Evolutionary conservation across 2,888 invertebrate genomes (phyloP).

Genomic region (Calephelis perditalis): DNA sequence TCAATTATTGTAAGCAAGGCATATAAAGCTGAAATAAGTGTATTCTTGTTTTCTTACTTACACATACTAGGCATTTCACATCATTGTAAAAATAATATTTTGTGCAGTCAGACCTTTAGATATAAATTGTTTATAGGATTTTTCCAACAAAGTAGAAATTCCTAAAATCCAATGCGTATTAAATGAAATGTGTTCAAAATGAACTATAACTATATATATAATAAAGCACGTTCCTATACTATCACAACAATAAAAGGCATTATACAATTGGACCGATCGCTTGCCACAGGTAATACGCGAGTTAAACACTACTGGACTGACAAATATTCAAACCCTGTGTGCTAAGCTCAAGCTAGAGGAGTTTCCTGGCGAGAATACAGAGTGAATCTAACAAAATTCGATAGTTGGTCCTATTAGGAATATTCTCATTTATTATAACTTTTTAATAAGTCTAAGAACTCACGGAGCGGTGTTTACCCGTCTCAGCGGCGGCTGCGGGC

Average conservation of each 20-base stretch:
- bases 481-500: too few species aligned
- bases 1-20: too few species aligned
- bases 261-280: conserved; percentile 68
- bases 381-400: not conserved
- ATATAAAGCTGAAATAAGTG: too few species aligned
- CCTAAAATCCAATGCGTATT: not conserved
- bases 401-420: too few species aligned
- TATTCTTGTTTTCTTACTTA: too few species aligned
- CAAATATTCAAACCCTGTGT: conserved; percentile 24
- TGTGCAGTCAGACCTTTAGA: too few species aligned
- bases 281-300: conserved; percentile 58
- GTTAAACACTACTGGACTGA: conserved; percentile 25
- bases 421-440: too few species aligned
- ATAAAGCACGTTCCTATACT: conserved; percentile 36
- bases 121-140: too few species aligned
- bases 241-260: conserved; percentile 76
- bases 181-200: not conserved
- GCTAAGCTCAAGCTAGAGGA: conserved; percentile 4
- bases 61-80: too few species aligned
- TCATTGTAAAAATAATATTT: too few species aligned
- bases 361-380: not conserved
- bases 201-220: conserved; percentile 18
- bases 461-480: too few species aligned
- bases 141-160: not conserved
- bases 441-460: too few species aligned